Evolutionary conservation across 2,113 vertebrate species (phyloP).

Genomic region (Polyodon spathula): DNA sequence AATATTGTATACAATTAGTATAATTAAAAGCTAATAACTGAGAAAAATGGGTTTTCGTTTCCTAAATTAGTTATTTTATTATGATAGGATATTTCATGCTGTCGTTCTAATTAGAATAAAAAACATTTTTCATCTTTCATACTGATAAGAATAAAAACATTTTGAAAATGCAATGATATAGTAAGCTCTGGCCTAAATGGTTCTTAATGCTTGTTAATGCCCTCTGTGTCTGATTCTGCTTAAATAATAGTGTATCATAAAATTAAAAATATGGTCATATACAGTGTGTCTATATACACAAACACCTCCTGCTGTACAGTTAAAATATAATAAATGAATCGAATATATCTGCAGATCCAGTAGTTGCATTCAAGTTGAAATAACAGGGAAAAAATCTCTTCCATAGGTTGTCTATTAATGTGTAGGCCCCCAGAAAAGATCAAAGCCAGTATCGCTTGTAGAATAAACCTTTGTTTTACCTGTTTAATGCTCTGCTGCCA

Average conservation of each 20-base stretch:
- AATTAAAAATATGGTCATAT: too few species aligned
- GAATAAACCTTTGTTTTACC: too few species aligned
- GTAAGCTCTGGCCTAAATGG: not conserved
- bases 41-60: slow-evolving; percentile 1
- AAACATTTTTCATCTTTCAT: not conserved
- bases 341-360: too few species aligned
- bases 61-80: not conserved
- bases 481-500: not conserved
- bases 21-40: slow-evolving; percentile 19
- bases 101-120: slow-evolving; percentile 4
- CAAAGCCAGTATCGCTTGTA: not conserved
- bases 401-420: too few species aligned
- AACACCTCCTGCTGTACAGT: too few species aligned
- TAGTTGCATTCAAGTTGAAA: too few species aligned
- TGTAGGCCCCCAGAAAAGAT: not conserved
- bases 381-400: too few species aligned
- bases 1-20: slow-evolving; percentile 2
- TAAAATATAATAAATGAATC: too few species aligned
- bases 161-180: not conserved
- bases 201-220: not conserved
- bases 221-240: not conserved
- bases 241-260: too few species aligned
- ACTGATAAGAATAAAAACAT: not conserved
- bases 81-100: not conserved
- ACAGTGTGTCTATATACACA: too few species aligned